Evolutionary conservation across 2,797 vertebrate genomes (phyloP).

Genomic region (Darevskia nairensis): DNA sequence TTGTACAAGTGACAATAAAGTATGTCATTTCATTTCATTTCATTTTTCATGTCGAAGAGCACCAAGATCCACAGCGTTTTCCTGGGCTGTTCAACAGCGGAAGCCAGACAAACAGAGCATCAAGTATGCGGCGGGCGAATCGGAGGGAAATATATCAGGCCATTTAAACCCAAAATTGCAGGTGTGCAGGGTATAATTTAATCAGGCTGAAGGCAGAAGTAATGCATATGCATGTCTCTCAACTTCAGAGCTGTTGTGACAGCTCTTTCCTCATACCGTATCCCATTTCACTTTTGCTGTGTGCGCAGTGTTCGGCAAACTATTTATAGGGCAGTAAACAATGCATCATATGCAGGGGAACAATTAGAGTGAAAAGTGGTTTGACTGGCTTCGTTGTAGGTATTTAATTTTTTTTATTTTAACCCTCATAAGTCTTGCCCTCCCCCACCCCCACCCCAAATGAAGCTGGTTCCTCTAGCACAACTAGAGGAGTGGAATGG

Average conservation of each 20-base stretch:
- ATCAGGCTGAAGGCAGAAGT: slow-evolving; percentile 56
- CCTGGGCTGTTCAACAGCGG: neutral
- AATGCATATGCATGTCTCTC: slow-evolving; percentile 38
- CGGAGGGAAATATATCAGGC: slow-evolving; percentile 26
- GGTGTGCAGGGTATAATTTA: slow-evolving; percentile 69
- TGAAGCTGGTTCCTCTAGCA: neutral
- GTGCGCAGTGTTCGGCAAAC: neutral
- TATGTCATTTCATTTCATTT: too few species aligned
- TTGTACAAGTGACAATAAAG: too few species aligned
- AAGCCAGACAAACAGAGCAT: neutral
- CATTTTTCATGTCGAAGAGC: neutral
- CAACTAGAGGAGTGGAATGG: neutral
- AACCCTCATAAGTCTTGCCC: neutral
- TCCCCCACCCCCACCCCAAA: neutral
- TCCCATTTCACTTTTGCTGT: slow-evolving; percentile 33
- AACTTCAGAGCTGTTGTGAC: slow-evolving; percentile 37
- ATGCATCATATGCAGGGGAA: slow-evolving; percentile 19
- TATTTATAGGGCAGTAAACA: slow-evolving; percentile 45
- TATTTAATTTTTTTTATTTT: neutral
- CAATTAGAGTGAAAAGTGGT: slow-evolving; percentile 28
- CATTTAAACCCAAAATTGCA: slow-evolving; percentile 40
- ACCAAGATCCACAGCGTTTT: neutral
- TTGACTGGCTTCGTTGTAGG: slow-evolving; percentile 14
- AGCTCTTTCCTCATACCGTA: slow-evolving; percentile 29
- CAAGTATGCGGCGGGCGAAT: neutral